Conservation (phyloP, 2,797 vertebrate genomes). For the Orestias chungarensis region DNA sequence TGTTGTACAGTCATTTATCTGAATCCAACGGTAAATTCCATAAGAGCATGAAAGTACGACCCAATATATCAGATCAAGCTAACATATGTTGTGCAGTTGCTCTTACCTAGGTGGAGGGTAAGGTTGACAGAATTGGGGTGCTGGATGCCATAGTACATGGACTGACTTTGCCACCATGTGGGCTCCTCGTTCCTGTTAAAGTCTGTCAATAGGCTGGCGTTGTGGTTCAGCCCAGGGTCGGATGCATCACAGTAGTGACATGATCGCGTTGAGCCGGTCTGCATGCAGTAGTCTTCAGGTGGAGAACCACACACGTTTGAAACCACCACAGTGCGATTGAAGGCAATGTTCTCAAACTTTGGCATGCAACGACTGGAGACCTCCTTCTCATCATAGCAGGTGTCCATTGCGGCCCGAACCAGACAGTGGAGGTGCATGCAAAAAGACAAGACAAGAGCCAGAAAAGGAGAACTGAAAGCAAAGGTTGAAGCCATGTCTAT, state of each 20-base stretch:
- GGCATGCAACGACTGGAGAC: constrained; percentile 86
- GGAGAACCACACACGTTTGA: constrained; percentile 88
- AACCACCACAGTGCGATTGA: constrained; percentile 76
- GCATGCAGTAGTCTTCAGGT: constrained; percentile 91
- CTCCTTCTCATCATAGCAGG: constrained; percentile 82
- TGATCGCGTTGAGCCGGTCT: constrained; percentile 83
- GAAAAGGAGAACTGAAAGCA: constrained; percentile 43
- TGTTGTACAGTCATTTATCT: background rate
- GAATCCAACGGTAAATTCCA: background rate
- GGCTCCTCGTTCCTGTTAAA: constrained; percentile 90
- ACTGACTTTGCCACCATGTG: constrained; percentile 98
- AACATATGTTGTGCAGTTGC: constrained; percentile 1
- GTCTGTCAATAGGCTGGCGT: constrained; percentile 87
- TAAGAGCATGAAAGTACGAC: constrained; percentile 16
- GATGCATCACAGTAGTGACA: constrained; percentile 84
- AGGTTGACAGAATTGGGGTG: constrained; percentile 90
- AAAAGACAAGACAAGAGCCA: constrained; percentile 37
- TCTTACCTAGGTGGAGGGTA: constrained; percentile 90
- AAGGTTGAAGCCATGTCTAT: constrained; percentile 66
- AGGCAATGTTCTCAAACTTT: constrained; percentile 89
- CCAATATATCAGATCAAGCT: constrained; percentile 10
- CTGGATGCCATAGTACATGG: constrained; percentile 92
- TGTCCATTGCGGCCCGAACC: constrained; percentile 74
- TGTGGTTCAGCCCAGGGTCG: constrained; percentile 79
- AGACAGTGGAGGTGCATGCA: constrained; percentile 52